phyloP scores from a whole-genome alignment of 2,888 invertebrate species.

The Halictus ligatus region DNA sequence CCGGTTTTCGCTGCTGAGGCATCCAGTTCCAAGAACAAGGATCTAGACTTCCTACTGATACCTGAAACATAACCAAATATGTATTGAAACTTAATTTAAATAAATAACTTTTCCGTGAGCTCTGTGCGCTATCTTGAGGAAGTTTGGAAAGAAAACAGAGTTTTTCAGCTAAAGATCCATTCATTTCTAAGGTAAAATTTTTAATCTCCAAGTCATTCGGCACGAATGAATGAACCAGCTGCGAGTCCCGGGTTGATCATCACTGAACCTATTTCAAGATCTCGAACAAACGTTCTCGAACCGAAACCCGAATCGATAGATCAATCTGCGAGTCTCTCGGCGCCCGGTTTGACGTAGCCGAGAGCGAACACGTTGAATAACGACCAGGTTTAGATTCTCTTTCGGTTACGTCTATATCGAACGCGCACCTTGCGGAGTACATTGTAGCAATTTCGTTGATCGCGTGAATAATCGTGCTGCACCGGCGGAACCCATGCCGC shows the following conservation, averaged over 20 bases:
- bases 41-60: constrained; percentile 94
- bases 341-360: not conserved
- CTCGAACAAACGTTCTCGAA: not conserved
- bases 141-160: no score
- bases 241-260: not conserved
- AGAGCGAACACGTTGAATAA: not conserved
- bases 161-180: no score
- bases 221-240: not conserved
- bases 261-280: not conserved
- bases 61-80: constrained; percentile 84
- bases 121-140: no score
- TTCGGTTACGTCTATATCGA: not conserved
- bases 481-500: constrained; percentile 7
- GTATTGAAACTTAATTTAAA: no score
- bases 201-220: not conserved
- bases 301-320: not conserved
- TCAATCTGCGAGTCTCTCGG: not conserved
- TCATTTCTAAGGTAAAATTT: not conserved
- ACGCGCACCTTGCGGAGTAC: not conserved
- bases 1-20: constrained; percentile 89
- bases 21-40: constrained; percentile 94
- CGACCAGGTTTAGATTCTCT: not conserved
- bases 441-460: constrained; percentile 17
- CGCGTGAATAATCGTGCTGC: not conserved
- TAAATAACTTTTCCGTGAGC: no score